Evolutionary conservation across 2,888 invertebrate genomes (phyloP), one percentile per base, ranked within the genome.

Genomic region (Tachina fera): DNA sequence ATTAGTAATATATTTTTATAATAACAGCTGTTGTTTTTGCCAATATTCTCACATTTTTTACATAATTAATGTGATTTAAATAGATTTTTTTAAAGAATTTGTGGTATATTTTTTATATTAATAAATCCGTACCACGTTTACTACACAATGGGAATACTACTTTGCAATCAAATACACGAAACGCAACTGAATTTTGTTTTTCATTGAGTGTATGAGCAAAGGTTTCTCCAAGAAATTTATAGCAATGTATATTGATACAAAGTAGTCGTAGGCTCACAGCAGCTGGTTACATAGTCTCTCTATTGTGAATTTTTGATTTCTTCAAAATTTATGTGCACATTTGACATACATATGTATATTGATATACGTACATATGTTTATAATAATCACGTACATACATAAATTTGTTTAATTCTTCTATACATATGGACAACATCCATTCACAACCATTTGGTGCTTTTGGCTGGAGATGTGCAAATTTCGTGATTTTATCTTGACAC

Each of bases 101-200:
- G 56, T 51, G 16, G 1, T 13, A 14, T 41, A 14, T 45, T 49
- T 71, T 47, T 43, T 41, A 41, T 41, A n/a, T 13, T 39, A 39
- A 70, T 41, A 22, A 47, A 16, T 49, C 43, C 70, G 45, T 75
- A 82, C 68, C 79, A 83, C 79, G 76, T 63, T 76, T 56, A 63
- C 60, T 56, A 45, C 16, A n/a, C 56, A 76, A 19, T 61, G 60
- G 43, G 22, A 53, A 6, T 75, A 71, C 75, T 51, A 68, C 75
- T 72, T 61, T 76, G 68, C 81, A 61, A 56, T 76, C 45, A 60
- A 51, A 76, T 80, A 80, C 53, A 16, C 49, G 60, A 74, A 77
- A 84, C 72, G 63, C 78, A 79, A 83, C 82, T 86, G 45, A 86
- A 68, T 72, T 72, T 53, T 79, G 70, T 79, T 85, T 80, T 76